phyloP scores from a whole-genome alignment of 2,888 invertebrate genomes.

The Gasteruption jaculator region DNA sequence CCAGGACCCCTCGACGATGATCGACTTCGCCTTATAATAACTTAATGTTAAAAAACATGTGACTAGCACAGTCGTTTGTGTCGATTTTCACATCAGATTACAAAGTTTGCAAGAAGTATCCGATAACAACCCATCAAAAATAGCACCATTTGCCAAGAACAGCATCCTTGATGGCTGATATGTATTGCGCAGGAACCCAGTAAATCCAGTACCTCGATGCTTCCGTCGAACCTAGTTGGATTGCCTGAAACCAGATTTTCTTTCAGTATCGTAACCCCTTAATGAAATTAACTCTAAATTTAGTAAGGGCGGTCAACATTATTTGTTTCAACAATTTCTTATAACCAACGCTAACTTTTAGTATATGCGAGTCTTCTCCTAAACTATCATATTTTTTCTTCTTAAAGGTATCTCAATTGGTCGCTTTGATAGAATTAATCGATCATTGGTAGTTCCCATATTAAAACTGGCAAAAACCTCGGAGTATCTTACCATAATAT shows the following conservation, averaged over 20 bases:
- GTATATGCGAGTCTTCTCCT: too few species aligned
- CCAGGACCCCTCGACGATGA: conserved; percentile 25
- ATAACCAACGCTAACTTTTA: too few species aligned
- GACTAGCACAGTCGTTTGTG: conserved; percentile 46
- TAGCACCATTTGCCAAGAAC: conserved; percentile 83
- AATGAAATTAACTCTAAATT: too few species aligned
- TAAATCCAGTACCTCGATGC: conserved; percentile 91
- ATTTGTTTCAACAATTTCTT: too few species aligned
- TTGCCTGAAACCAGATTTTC: too few species aligned
- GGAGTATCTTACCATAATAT: conserved; percentile 76
- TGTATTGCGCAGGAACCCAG: conserved; percentile 90
- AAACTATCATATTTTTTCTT: too few species aligned
- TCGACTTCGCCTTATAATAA: conserved; percentile 37
- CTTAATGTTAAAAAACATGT: conserved; percentile 43
- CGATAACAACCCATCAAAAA: conserved; percentile 55
- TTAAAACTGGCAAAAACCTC: too few species aligned
- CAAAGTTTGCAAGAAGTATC: conserved; percentile 30
- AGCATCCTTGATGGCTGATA: conserved; percentile 86
- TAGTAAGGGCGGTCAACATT: too few species aligned
- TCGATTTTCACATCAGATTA: conserved; percentile 41
- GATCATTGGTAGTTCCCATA: too few species aligned
- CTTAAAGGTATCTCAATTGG: too few species aligned
- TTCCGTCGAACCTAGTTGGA: conserved; percentile 87
- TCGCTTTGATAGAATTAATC: too few species aligned
- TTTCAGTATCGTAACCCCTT: too few species aligned